phyloP scores from a whole-genome alignment of 2,113 vertebrate genomes.

The Verasper variegatus region DNA sequence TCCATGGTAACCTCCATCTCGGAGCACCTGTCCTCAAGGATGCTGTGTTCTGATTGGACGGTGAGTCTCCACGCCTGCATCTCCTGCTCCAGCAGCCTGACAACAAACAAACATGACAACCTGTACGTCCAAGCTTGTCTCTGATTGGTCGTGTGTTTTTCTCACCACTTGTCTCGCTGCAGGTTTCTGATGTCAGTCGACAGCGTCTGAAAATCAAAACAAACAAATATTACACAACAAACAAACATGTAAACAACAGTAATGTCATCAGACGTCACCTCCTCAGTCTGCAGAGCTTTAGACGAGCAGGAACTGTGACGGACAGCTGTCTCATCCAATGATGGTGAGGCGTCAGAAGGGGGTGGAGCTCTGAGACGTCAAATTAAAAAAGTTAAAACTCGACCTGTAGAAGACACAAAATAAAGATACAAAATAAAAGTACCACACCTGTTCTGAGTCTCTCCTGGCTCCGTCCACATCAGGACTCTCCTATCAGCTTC shows the following conservation, averaged over 20 bases:
- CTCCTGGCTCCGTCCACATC: conserved; percentile 17
- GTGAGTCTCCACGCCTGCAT: conserved; percentile 80
- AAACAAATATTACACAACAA: not conserved
- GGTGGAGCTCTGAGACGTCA: conserved; percentile 16
- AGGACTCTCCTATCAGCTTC: conserved; percentile 50
- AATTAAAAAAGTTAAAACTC: not conserved
- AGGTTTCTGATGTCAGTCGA: conserved; percentile 70
- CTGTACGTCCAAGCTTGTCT: not conserved
- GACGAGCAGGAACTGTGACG: not conserved
- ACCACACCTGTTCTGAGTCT: conserved; percentile 8
- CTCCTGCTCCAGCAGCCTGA: conserved; percentile 85
- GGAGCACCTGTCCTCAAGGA: conserved; percentile 81
- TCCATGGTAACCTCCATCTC: conserved; percentile 84
- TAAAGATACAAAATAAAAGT: not conserved
- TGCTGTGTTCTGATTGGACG: conserved; percentile 79
- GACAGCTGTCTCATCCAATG: conserved; percentile 2
- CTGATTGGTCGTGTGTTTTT: not conserved
- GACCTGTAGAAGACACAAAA: not conserved
- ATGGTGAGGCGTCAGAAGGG: not conserved
- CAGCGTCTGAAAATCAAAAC: conserved; percentile 12
- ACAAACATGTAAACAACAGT: not conserved
- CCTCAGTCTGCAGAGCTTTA: conserved; percentile 70
- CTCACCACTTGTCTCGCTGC: conserved; percentile 80
- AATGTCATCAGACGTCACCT: conserved; percentile 59
- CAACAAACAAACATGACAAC: not conserved